Conservation (phyloP, 2,888 invertebrate genomes). For the Limnephilus rhombicus region DNA sequence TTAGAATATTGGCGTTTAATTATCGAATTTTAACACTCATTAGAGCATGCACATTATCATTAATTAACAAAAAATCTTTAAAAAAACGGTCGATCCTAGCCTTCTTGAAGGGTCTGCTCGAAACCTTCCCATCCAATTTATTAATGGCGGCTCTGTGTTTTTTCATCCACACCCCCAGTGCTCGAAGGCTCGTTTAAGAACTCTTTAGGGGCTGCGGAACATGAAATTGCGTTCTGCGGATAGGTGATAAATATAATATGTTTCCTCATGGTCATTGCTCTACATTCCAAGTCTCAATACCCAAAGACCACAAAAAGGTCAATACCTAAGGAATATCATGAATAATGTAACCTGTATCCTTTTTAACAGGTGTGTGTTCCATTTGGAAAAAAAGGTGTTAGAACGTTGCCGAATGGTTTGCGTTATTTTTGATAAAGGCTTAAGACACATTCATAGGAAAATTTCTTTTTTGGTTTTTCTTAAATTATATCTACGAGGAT, state of each 20-base stretch:
- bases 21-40: background rate
- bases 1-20: background rate
- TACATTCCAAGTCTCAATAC: background rate
- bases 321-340: slow-evolving; percentile 55
- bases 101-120: background rate
- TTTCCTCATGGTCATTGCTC: slow-evolving; percentile 27
- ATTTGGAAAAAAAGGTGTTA: background rate
- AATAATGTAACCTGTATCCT: slow-evolving; percentile 52
- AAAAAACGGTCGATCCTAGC: background rate
- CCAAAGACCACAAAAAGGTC: slow-evolving; percentile 53
- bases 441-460: too few relatives aligned
- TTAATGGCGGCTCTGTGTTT: slow-evolving; percentile 25
- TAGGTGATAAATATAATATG: slow-evolving; percentile 35
- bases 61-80: background rate
- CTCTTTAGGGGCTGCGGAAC: background rate
- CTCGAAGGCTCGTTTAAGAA: slow-evolving; percentile 17
- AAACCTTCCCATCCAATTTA: slow-evolving; percentile 6
- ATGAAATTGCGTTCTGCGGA: background rate
- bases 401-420: background rate
- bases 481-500: too few relatives aligned
- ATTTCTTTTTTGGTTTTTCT: background rate
- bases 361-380: background rate
- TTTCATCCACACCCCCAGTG: slow-evolving; percentile 22
- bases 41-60: background rate
- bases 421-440: too few relatives aligned